Conservation (phyloP, 92 coral and sea anemone genomes). For the Zoanthus sansibaricus region DNA sequence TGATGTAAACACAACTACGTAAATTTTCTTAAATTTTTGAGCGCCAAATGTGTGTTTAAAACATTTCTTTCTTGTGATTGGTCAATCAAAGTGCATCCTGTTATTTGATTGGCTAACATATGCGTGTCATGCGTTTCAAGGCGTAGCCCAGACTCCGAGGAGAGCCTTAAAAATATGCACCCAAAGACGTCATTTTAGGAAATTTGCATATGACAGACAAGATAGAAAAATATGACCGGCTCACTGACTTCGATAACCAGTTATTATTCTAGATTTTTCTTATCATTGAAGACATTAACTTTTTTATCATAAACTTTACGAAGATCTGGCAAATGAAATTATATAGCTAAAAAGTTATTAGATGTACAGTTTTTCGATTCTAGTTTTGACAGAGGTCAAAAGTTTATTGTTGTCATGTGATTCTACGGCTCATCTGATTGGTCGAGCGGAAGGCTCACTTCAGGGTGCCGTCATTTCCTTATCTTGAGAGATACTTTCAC, state of each 20-base stretch:
- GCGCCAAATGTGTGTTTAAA: conserved; percentile 81
- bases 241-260: background rate
- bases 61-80: conserved; percentile 51
- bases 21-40: conserved; percentile 54
- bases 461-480: conserved; percentile 31
- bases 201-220: conserved; percentile 7
- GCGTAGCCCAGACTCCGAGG: conserved; percentile 56
- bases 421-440: conserved; percentile 25
- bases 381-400: background rate
- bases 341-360: background rate
- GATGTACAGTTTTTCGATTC: background rate
- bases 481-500: background rate
- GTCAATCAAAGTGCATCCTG: conserved; percentile 9
- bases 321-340: background rate
- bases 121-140: conserved; percentile 33
- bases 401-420: conserved; percentile 39
- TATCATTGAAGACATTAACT: background rate
- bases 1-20: conserved; percentile 76
- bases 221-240: too few species aligned
- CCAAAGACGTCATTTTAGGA: conserved; percentile 34
- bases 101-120: conserved; percentile 58
- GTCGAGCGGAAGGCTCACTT: background rate
- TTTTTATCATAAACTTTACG: background rate
- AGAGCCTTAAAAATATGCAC: conserved; percentile 42
- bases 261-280: background rate